Percentiles rank a stretch among this genome's conserved stretches.
Conservation (phyloP, 2,797 vertebrate genomes). For the Cryptoprocta ferox region DNA sequence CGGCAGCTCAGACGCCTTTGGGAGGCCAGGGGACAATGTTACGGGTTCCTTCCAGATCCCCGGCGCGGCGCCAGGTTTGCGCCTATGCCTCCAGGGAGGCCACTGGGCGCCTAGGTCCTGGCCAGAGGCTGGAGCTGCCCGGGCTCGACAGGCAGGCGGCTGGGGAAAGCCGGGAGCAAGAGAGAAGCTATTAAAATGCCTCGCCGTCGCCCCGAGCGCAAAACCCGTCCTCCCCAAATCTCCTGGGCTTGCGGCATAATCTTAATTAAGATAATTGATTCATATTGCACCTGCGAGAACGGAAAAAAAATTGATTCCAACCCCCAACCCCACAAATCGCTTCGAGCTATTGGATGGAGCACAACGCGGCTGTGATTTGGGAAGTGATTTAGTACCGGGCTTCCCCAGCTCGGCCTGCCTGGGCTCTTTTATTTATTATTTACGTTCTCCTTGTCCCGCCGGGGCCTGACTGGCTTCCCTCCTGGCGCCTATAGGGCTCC, state of each 20-base stretch:
- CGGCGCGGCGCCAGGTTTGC: not conserved
- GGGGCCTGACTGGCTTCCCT: not conserved
- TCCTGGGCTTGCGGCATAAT: conserved; percentile 88
- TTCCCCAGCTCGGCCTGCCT: conserved; percentile 39
- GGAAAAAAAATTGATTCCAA: conserved; percentile 82
- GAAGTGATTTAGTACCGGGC: conserved; percentile 86
- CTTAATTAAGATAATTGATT: conserved; percentile 93
- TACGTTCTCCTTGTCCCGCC: not conserved
- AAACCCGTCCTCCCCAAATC: conserved; percentile 85
- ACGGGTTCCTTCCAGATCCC: not conserved
- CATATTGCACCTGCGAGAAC: conserved; percentile 91
- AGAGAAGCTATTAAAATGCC: conserved; percentile 84
- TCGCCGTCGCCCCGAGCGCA: conserved; percentile 82
- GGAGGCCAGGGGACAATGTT: not conserved
- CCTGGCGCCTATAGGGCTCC: not conserved
- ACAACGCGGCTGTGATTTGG: conserved; percentile 80
- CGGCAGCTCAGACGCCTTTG: not conserved
- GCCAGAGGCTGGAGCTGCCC: conserved; percentile 50
- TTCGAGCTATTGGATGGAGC: conserved; percentile 86
- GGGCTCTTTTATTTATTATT: conserved; percentile 70
- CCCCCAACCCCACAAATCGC: conserved; percentile 84
- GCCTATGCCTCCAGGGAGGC: not conserved
- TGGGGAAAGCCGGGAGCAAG: conserved; percentile 46
- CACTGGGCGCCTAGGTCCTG: not conserved
- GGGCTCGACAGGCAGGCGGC: conserved; percentile 37